Conservation (phyloP, 2,113 vertebrate species). For the Craseonycteris thonglongyai region DNA sequence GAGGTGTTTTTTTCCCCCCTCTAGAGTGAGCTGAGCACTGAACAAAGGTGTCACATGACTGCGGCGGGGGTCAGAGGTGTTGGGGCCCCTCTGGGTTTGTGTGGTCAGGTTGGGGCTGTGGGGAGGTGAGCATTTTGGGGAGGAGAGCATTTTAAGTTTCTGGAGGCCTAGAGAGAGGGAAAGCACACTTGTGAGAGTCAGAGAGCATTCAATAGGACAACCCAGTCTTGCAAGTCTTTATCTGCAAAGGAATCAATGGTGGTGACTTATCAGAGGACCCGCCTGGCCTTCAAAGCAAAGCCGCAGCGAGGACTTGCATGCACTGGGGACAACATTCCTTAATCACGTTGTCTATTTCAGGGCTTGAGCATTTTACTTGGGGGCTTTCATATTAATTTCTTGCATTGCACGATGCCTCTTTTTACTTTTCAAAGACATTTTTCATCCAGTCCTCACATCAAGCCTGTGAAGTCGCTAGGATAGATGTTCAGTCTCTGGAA, state of each 20-base stretch:
- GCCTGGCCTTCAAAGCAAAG: not conserved
- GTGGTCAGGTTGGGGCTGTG: not conserved
- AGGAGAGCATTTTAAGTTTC: not conserved
- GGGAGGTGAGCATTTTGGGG: too few species aligned
- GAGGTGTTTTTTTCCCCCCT: slow-evolving; percentile 63
- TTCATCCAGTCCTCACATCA: not conserved
- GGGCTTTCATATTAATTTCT: not conserved
- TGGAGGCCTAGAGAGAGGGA: not conserved
- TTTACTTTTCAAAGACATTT: slow-evolving; percentile 20
- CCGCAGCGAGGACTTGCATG: not conserved
- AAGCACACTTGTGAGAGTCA: not conserved
- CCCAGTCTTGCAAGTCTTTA: not conserved
- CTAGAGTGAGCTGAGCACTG: slow-evolving; percentile 1
- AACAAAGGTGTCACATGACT: slow-evolving; percentile 63
- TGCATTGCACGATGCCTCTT: not conserved
- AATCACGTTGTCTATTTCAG: not conserved
- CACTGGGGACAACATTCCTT: not conserved
- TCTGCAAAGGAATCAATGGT: not conserved
- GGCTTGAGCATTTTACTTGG: not conserved
- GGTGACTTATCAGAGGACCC: not conserved
- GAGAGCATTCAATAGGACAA: not conserved
- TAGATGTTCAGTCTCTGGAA: not conserved
- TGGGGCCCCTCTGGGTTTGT: not conserved
- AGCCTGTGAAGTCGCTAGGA: not conserved
- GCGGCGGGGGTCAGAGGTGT: slow-evolving; percentile 29